Percentiles rank a stretch among this genome's conserved stretches.
Conservation (phyloP, 2,888 invertebrate species). For the Axea sp. region DNA sequence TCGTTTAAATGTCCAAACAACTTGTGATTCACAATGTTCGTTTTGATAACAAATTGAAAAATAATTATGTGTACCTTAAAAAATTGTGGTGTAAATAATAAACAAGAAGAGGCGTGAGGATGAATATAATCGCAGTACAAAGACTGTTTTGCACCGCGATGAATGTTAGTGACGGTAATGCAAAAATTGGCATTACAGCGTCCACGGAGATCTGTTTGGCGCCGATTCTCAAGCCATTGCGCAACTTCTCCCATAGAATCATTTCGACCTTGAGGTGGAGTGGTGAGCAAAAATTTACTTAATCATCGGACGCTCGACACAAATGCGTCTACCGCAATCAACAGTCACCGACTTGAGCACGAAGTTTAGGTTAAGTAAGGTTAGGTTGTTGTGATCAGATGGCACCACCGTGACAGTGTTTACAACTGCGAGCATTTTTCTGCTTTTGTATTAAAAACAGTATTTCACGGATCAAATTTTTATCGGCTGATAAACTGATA, state of each 20-base stretch:
- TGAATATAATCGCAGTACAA: slow-evolving; percentile 73
- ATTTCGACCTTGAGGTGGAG: slow-evolving; percentile 28
- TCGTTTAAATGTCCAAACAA: too few relatives aligned
- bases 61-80: slow-evolving; percentile 62
- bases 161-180: slow-evolving; percentile 72
- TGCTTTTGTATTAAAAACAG: neutral
- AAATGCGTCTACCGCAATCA: slow-evolving; percentile 1
- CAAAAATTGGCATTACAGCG: slow-evolving; percentile 75
- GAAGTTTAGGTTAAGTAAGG: too few relatives aligned
- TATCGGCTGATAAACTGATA: slow-evolving; percentile 1
- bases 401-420: slow-evolving; percentile 18
- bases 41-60: neutral
- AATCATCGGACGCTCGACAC: neutral
- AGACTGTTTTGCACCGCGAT: slow-evolving; percentile 75
- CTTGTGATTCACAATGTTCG: too few relatives aligned
- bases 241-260: slow-evolving; percentile 56
- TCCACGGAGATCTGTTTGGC: slow-evolving; percentile 77
- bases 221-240: slow-evolving; percentile 67
- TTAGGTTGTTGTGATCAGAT: too few relatives aligned
- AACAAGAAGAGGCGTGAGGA: slow-evolving; percentile 73
- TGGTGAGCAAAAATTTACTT: neutral
- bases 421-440: slow-evolving; percentile 2
- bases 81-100: slow-evolving; percentile 77
- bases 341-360: neutral
- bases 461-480: neutral